A percentile compares a stretch with the other conserved stretches of the same genome.
Evolutionary conservation across 2,797 vertebrate species (phyloP).

Genomic region (Anas acuta): DNA sequence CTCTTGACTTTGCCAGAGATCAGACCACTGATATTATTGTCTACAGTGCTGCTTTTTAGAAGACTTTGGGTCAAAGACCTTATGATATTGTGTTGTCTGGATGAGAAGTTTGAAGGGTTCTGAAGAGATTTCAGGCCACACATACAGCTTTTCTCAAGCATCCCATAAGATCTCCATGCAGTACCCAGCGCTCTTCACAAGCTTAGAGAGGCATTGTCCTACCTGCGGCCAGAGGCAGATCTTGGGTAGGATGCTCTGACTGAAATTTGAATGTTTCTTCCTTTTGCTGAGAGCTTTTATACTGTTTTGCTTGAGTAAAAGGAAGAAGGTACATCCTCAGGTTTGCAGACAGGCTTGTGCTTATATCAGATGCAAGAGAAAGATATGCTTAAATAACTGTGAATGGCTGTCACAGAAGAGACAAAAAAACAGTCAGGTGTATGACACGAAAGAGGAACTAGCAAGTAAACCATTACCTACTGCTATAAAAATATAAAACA

Average conservation of each 20-base stretch:
- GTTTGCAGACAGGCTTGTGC: not conserved
- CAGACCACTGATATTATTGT: not conserved
- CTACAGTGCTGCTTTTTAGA: not conserved
- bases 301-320: not conserved
- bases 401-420: slow-evolving; percentile 1
- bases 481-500: not conserved
- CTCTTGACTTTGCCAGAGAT: not conserved
- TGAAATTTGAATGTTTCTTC: not conserved
- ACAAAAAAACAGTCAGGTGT: not conserved
- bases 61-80: not conserved
- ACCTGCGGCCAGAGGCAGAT: not conserved
- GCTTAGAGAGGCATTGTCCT: accelerated
- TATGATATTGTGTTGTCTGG: not conserved
- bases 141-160: not conserved
- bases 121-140: not conserved
- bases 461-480: not conserved
- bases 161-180: accelerated
- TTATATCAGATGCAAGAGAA: not conserved
- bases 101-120: not conserved
- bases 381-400: slow-evolving; percentile 21
- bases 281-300: not conserved
- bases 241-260: not conserved
- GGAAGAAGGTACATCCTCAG: not conserved
- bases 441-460: not conserved
- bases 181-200: not conserved